Percentiles rank a stretch among this genome's conserved stretches.
phyloP scores from a whole-genome alignment of 2,113 vertebrate genomes.

The Passer domesticus region DNA sequence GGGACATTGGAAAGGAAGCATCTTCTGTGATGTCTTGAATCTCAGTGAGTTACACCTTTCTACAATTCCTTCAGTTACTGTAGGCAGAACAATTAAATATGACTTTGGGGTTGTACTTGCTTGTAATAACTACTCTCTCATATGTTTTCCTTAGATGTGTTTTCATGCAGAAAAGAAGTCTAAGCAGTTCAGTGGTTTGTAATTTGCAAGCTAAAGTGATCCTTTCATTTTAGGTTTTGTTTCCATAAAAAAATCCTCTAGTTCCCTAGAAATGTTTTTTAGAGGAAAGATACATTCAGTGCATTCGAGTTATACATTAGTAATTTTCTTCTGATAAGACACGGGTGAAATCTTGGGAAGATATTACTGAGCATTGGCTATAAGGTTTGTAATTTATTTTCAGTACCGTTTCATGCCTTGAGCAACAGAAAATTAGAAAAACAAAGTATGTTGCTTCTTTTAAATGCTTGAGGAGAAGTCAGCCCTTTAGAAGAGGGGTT shows the following conservation, averaged over 20 bases:
- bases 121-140: background rate
- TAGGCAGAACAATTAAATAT: background rate
- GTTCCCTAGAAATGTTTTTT: background rate
- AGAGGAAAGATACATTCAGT: background rate
- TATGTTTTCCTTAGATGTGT: background rate
- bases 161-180: background rate
- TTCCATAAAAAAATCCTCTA: background rate
- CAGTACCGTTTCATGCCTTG: background rate
- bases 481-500: background rate
- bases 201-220: conserved; percentile 2
- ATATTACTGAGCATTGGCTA: background rate
- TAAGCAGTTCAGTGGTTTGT: background rate
- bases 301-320: background rate
- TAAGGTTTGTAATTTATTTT: background rate
- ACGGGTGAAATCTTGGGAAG: background rate
- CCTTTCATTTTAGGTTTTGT: conserved; percentile 2
- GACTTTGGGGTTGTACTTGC: background rate
- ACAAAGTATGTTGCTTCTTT: background rate
- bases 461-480: background rate
- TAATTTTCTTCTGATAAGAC: background rate
- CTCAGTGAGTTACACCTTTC: background rate
- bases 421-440: background rate
- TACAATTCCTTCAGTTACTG: background rate
- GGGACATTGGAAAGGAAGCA: background rate
- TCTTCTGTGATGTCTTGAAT: background rate